Percentiles rank a stretch among this genome's conserved stretches.
Conservation (phyloP, 1,140 invertebrate species). For the Drosophila mauritiana region DNA sequence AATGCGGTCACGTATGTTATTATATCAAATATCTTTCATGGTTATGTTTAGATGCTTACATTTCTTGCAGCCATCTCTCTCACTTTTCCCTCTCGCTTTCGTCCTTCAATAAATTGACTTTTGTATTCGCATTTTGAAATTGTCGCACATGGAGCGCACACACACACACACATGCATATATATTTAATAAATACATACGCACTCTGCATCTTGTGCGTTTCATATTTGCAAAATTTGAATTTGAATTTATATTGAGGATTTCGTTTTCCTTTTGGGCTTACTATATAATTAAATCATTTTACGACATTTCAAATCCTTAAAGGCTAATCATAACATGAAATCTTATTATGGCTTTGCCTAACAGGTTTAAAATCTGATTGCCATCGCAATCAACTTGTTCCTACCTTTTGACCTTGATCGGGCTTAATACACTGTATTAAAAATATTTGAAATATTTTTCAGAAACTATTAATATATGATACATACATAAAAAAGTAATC, state of each 20-base stretch:
- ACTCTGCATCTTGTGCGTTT: conserved; percentile 24
- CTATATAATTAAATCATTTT: conserved; percentile 76
- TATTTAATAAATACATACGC: neutral
- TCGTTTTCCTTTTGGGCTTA: conserved; percentile 21
- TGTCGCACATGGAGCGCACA: conserved; percentile 49
- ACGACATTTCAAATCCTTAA: conserved; percentile 48
- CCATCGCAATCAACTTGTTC: neutral
- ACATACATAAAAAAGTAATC: too few species aligned
- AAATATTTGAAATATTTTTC: too few species aligned
- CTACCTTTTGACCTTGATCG: neutral
- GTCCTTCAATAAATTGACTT: conserved; percentile 77
- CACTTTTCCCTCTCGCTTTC: conserved; percentile 1
- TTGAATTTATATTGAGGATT: conserved; percentile 78
- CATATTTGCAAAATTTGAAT: conserved; percentile 67
- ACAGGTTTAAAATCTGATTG: neutral
- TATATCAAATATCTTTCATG: conserved; percentile 81
- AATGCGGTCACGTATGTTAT: conserved; percentile 84
- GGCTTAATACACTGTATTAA: neutral
- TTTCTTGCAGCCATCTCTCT: conserved; percentile 37
- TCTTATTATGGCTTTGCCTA: conserved; percentile 20
- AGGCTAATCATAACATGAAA: conserved; percentile 22
- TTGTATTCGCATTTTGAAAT: conserved; percentile 70
- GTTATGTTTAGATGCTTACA: conserved; percentile 73
- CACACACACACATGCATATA: conserved; percentile 20
- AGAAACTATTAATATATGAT: too few species aligned